Conservation (phyloP, 2,797 vertebrate species). For the Melanotaenia boesemani region DNA sequence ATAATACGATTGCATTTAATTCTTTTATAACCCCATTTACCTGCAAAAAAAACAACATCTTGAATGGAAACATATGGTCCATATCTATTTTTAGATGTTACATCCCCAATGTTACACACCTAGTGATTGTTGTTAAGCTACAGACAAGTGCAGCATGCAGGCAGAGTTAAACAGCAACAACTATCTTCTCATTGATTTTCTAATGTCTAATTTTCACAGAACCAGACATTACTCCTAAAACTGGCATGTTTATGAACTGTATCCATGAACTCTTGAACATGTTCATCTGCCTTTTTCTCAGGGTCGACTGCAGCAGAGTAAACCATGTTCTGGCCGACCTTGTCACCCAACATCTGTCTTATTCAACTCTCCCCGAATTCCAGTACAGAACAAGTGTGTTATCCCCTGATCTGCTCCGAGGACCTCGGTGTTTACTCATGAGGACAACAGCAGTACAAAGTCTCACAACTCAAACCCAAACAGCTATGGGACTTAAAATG, state of each 20-base stretch:
- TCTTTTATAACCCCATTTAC: background rate
- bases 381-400: conserved; percentile 16
- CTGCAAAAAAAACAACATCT: background rate
- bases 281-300: conserved; percentile 39
- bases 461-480: conserved; percentile 15
- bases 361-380: conserved; percentile 60
- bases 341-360: conserved; percentile 64
- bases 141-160: background rate
- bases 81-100: background rate
- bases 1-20: background rate
- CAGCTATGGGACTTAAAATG: background rate
- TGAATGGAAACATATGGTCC: background rate
- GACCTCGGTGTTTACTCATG: conserved; percentile 26
- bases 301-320: conserved; percentile 41
- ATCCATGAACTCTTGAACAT: conserved; percentile 20
- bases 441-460: conserved; percentile 26
- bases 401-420: conserved; percentile 2
- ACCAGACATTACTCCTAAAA: background rate
- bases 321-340: conserved; percentile 46
- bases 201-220: background rate
- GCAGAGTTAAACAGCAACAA: background rate
- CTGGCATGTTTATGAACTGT: conserved; percentile 2
- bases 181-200: background rate
- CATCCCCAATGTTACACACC: background rate
- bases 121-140: background rate